Conservation (phyloP, 2,113 vertebrate species). For the Limanda limanda region DNA sequence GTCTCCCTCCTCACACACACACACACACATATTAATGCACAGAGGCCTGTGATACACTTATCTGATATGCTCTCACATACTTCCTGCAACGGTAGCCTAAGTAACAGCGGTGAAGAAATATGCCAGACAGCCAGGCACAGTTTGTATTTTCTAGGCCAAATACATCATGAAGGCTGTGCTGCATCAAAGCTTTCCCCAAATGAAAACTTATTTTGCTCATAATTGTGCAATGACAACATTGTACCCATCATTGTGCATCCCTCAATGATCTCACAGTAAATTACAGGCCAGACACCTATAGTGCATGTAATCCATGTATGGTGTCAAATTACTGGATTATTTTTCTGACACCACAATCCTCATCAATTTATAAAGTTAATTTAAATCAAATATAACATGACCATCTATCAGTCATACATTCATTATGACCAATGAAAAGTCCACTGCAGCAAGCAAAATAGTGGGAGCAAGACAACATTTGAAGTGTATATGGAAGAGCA, state of each 20-base stretch:
- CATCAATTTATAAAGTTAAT: neutral
- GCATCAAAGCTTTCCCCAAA: conserved; percentile 12
- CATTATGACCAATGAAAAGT: neutral
- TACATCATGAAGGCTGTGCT: neutral
- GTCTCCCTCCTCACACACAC: neutral
- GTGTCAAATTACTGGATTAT: neutral
- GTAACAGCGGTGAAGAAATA: conserved; percentile 16
- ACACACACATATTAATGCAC: neutral
- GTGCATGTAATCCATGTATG: neutral
- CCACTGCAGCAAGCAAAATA: neutral
- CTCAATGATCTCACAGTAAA: neutral
- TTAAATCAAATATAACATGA: neutral
- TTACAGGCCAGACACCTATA: neutral
- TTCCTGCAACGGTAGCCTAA: conserved; percentile 22
- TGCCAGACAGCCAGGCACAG: neutral
- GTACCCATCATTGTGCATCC: neutral
- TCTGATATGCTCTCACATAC: conserved; percentile 29
- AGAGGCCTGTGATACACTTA: conserved; percentile 3
- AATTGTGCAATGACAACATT: neutral
- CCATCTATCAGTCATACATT: neutral
- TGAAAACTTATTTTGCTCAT: neutral
- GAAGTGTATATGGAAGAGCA: neutral
- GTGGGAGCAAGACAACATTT: neutral
- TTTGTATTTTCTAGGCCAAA: neutral
- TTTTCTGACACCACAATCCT: neutral